Conservation (phyloP, 2,888 invertebrate species). For the Apoda limacodes region DNA sequence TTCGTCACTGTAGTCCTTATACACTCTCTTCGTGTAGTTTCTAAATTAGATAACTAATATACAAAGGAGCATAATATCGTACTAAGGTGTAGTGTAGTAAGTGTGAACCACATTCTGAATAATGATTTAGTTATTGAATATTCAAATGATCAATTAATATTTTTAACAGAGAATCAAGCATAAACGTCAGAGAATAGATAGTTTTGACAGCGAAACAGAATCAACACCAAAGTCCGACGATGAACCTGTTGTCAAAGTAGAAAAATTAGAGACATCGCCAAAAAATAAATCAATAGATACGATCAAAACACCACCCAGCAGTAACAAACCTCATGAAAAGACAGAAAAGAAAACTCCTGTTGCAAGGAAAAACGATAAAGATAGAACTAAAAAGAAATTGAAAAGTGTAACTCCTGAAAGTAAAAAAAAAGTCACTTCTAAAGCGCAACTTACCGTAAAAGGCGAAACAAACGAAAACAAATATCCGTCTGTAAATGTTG, state of each 20-base stretch:
- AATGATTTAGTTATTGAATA: background rate
- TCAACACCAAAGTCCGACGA: slow-evolving; percentile 12
- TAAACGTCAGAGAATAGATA: slow-evolving; percentile 51
- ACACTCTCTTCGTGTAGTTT: no score
- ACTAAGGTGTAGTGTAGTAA: no score
- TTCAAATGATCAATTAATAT: slow-evolving; percentile 1
- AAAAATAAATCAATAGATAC: no score
- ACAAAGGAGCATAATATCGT: no score
- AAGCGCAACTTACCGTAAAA: no score
- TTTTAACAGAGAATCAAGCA: slow-evolving; percentile 36
- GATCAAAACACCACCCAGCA: slow-evolving; percentile 40
- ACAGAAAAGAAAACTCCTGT: slow-evolving; percentile 8
- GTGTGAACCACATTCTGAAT: no score
- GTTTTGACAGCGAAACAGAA: slow-evolving; percentile 46
- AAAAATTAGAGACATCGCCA: slow-evolving; percentile 25
- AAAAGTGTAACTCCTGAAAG: slow-evolving; percentile 16
- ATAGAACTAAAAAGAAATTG: slow-evolving; percentile 14
- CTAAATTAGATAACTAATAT: no score
- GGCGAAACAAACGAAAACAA: no score
- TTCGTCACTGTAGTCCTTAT: no score
- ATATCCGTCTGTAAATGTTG: no score
- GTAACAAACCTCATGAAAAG: slow-evolving; percentile 27
- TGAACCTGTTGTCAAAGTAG: slow-evolving; percentile 26
- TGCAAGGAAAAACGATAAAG: slow-evolving; percentile 18
- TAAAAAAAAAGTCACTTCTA: slow-evolving; percentile 16